Percentiles rank a stretch among this genome's conserved stretches.
Conservation (phyloP, 2,113 vertebrate genomes). For the Muntiacus reevesi region DNA sequence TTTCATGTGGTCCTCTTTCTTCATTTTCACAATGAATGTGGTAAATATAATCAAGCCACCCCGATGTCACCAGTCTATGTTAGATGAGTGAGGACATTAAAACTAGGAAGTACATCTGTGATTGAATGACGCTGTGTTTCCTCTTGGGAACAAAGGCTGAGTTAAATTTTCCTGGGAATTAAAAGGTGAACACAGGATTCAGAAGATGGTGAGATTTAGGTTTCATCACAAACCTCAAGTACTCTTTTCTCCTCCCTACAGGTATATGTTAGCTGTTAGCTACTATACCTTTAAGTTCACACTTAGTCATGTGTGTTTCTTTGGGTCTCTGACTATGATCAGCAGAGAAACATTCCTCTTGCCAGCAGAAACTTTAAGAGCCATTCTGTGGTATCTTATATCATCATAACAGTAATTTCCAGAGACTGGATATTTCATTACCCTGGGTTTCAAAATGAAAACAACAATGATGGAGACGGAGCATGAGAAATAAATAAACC, state of each 20-base stretch:
- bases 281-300: not conserved
- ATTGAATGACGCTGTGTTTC: not conserved
- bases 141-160: not conserved
- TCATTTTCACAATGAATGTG: not conserved
- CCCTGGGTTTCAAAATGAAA: not conserved
- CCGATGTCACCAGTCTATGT: rapidly evolving
- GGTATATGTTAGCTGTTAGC: not conserved
- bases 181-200: not conserved
- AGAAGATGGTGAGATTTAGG: not conserved
- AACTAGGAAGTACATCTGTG: not conserved
- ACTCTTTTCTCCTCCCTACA: not conserved
- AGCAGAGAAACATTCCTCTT: not conserved
- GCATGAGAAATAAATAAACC: not conserved
- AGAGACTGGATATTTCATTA: not conserved
- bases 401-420: not conserved
- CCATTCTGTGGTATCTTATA: not conserved
- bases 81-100: not conserved
- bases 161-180: not conserved
- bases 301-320: not conserved
- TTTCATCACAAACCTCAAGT: not conserved
- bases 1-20: not conserved
- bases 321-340: not conserved
- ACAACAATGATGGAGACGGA: not conserved
- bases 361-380: not conserved
- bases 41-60: not conserved